Evolutionary conservation across 2,888 invertebrate genomes (phyloP), one percentile per base, ranked within the genome.

Genomic region (Clivina fossor): DNA sequence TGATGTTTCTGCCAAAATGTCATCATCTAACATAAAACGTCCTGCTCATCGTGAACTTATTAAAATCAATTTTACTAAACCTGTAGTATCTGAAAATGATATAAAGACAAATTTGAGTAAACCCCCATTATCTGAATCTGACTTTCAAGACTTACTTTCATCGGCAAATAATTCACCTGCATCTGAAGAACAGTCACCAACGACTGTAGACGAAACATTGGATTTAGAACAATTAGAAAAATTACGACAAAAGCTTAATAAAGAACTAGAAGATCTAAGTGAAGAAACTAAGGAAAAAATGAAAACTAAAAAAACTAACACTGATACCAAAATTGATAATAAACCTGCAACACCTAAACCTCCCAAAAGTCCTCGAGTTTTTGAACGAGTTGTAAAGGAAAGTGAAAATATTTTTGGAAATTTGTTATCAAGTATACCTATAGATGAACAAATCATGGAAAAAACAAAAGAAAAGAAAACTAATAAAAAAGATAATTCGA

Each of bases 141-240:
- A 74, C 48, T 24, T 74, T 16, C 69, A 69, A 1, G 70, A 70
- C 33, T 60, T 70, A 8, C 53, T 73, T 19, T 41, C 53, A 7
- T 19, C 55, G 3, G 24, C 24, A 5, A n/a, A 30, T 22, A 15
- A 19, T 8, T 22, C 40, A 65, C 3, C 61, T 59, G 61, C 69
- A 55, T 65, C 80, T 65, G 71, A 75, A 65, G 62, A 75, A 20
- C 15, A 72, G 61, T 70, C 65, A 62, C 76, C 74, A 2, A 69
- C n/a, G n/a, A 69, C 73, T 61, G 76, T 77, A 63, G 76, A 78
- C 60, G 65, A 78, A 5, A 69, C 77, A 59, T 76, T 78, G 49
- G 76, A 79, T 58, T 76, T 80, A 33, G 69, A 73, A 47, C 77
- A 79, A 32, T 67, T 80, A 38, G 73, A 77, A 33, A 75, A 74